Conservation (phyloP, 2,113 vertebrate genomes). For the Calonectris borealis region DNA sequence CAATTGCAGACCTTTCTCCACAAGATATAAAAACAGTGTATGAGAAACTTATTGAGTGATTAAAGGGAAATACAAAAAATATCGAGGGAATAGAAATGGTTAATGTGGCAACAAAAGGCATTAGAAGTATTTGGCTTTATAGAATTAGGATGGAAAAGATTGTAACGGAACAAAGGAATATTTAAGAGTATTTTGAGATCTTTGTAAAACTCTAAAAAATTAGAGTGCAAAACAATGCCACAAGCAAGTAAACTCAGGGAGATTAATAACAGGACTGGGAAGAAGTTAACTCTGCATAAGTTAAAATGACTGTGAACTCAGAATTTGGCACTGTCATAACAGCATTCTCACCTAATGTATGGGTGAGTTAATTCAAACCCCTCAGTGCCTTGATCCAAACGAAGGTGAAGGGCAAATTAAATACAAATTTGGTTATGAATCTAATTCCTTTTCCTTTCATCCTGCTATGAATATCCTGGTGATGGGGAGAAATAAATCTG, state of each 20-base stretch:
- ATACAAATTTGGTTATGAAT: not conserved
- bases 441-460: not conserved
- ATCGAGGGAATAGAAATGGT: not conserved
- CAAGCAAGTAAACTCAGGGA: not conserved
- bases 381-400: not conserved
- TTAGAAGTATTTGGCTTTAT: not conserved
- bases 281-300: not conserved
- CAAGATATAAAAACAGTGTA: not conserved
- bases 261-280: not conserved
- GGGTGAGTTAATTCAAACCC: not conserved
- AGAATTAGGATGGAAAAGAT: not conserved
- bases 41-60: not conserved
- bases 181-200: not conserved
- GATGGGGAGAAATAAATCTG: not conserved
- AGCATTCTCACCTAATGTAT: not conserved
- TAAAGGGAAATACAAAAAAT: not conserved
- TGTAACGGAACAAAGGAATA: not conserved
- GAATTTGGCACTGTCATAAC: not conserved
- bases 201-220: not conserved
- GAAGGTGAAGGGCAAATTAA: not conserved
- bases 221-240: not conserved
- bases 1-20: not conserved
- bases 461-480: not conserved
- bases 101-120: not conserved
- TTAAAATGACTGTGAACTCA: not conserved